These are phyloP conservation scores for Sebastiscus tertius DNA, from an alignment of 2,797 vertebrate genomes.

Conservation along the genomic window DNA sequence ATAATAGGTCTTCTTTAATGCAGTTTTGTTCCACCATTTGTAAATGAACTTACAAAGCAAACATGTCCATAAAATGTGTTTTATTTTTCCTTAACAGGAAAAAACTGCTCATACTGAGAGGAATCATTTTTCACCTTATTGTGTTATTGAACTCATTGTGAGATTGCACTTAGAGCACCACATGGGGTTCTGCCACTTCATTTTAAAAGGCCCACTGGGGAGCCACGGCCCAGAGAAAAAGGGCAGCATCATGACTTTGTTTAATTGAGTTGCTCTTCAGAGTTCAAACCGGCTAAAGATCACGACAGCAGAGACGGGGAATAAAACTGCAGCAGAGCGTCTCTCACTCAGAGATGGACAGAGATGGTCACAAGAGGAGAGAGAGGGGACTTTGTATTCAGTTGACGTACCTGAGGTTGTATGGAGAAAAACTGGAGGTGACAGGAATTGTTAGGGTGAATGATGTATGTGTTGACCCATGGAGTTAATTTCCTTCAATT, in stretches of 20 bases:
- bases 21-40: background rate
- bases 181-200: conserved; percentile 24
- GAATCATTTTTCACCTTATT: conserved; percentile 40
- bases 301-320: background rate
- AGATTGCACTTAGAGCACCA: conserved; percentile 39
- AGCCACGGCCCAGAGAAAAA: background rate
- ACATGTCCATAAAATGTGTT: background rate
- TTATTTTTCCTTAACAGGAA: background rate
- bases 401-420: background rate
- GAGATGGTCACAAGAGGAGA: background rate
- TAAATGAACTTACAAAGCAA: background rate
- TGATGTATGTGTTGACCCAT: background rate
- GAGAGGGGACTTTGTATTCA: background rate
- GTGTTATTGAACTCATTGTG: conserved; percentile 36
- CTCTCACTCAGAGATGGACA: background rate
- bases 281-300: conserved; percentile 20
- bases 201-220: conserved; percentile 27
- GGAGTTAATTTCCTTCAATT: background rate
- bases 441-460: background rate
- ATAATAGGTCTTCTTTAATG: background rate
- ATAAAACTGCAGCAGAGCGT: background rate
- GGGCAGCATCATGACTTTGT: background rate
- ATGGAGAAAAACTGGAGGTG: background rate
- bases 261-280: conserved; percentile 45
- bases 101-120: background rate